Conservation (phyloP, 1,140 invertebrate genomes). For the Anastrepha obliqua region DNA sequence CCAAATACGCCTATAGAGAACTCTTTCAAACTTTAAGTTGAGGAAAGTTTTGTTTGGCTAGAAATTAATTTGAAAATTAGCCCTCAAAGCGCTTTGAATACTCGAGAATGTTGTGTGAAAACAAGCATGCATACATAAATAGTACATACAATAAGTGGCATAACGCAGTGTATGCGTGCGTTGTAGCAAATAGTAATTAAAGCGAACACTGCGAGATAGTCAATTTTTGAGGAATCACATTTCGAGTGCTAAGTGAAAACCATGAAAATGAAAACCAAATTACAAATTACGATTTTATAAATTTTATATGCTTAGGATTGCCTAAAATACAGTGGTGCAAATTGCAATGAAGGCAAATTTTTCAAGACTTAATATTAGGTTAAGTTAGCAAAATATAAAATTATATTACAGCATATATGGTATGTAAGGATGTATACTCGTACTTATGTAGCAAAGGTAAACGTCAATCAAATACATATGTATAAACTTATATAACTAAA, state of each 20-base stretch:
- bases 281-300: slow-evolving; percentile 36
- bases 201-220: too few species aligned
- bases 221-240: neutral
- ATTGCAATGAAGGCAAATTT: slow-evolving; percentile 47
- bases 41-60: too few species aligned
- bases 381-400: slow-evolving; percentile 46
- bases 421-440: neutral
- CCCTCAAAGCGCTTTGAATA: too few species aligned
- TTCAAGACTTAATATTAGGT: slow-evolving; percentile 30
- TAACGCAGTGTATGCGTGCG: too few species aligned
- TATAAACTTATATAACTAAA: slow-evolving; percentile 20
- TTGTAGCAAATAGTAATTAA: too few species aligned
- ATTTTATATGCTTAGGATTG: neutral
- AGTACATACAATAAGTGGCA: too few species aligned
- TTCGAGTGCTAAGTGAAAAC: neutral
- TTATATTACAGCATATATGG: slow-evolving; percentile 17
- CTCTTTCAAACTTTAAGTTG: too few species aligned
- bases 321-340: slow-evolving; percentile 34
- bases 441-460: slow-evolving; percentile 39
- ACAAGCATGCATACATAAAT: too few species aligned
- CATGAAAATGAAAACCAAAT: slow-evolving; percentile 26
- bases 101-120: too few species aligned
- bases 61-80: too few species aligned
- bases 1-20: neutral
- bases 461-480: slow-evolving; percentile 31